These are phyloP conservation scores for Sciurus carolinensis DNA, from an alignment of 2,797 vertebrate genomes.

Conservation along the genomic window DNA sequence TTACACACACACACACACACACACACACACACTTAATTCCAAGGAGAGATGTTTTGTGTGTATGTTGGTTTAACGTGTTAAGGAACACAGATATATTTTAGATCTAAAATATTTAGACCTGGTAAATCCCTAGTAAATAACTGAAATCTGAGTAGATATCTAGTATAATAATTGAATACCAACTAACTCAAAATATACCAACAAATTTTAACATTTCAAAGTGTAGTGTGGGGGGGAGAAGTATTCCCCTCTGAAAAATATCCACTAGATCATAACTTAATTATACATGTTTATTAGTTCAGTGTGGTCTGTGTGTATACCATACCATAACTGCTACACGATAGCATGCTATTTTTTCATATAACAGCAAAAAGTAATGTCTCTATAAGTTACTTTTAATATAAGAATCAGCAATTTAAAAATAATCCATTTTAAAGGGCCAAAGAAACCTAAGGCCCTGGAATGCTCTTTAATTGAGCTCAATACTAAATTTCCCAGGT, in stretches of 20 bases:
- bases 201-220: slow-evolving; percentile 12
- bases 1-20: not conserved
- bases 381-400: slow-evolving; percentile 55
- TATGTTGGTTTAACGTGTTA: slow-evolving; percentile 14
- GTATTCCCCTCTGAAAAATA: slow-evolving; percentile 26
- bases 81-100: slow-evolving; percentile 53
- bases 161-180: slow-evolving; percentile 50
- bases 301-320: slow-evolving; percentile 88
- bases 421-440: slow-evolving; percentile 62
- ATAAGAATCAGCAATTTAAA: slow-evolving; percentile 59
- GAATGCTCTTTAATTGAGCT: not conserved
- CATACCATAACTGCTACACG: slow-evolving; percentile 85
- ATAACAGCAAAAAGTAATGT: slow-evolving; percentile 82
- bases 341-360: slow-evolving; percentile 87
- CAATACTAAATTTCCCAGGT: not conserved
- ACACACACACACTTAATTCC: slow-evolving; percentile 5
- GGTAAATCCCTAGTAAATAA: not conserved
- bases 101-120: slow-evolving; percentile 58
- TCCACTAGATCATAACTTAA: not conserved
- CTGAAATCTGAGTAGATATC: not conserved
- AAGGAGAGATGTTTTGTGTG: not conserved
- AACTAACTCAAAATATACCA: slow-evolving; percentile 63
- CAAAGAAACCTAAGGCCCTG: slow-evolving; percentile 32
- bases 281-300: slow-evolving; percentile 71
- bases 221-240: rapidly evolving